Conservation (phyloP, 2,888 invertebrate species). For the Ennomos fuscantarius region DNA sequence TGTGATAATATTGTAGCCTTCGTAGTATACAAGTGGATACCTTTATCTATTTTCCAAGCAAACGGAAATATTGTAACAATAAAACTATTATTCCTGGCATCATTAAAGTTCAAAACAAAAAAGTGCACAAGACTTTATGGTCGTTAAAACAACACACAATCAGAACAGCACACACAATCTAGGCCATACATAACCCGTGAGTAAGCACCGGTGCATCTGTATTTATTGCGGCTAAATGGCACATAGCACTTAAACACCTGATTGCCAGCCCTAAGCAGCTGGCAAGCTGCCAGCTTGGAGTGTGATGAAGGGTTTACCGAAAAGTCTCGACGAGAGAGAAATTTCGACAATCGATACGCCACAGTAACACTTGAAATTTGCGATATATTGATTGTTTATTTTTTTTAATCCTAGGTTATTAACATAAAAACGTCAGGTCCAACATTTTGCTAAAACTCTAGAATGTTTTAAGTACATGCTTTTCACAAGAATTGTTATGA, state of each 20-base stretch:
- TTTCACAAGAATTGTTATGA: too few species aligned
- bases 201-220: constrained; percentile 17
- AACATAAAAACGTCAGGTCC: constrained; percentile 10
- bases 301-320: constrained; percentile 25
- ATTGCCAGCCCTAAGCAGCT: constrained; percentile 43
- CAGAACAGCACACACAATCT: constrained; percentile 10
- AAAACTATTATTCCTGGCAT: too few species aligned
- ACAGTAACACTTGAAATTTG: constrained; percentile 11
- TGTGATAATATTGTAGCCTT: too few species aligned
- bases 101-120: not conserved
- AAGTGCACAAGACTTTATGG: not conserved
- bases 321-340: constrained; percentile 6
- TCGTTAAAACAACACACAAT: constrained; percentile 6
- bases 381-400: constrained; percentile 2
- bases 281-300: constrained; percentile 38
- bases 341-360: constrained; percentile 18
- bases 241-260: constrained; percentile 55
- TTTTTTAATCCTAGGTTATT: not conserved
- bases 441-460: constrained; percentile 10
- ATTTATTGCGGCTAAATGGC: constrained; percentile 45
- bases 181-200: constrained; percentile 1
- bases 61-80: too few species aligned
- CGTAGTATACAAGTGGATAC: too few species aligned
- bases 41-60: too few species aligned
- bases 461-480: too few species aligned